phyloP scores from a whole-genome alignment of 2,113 vertebrate genomes.

The Condylura cristata region DNA sequence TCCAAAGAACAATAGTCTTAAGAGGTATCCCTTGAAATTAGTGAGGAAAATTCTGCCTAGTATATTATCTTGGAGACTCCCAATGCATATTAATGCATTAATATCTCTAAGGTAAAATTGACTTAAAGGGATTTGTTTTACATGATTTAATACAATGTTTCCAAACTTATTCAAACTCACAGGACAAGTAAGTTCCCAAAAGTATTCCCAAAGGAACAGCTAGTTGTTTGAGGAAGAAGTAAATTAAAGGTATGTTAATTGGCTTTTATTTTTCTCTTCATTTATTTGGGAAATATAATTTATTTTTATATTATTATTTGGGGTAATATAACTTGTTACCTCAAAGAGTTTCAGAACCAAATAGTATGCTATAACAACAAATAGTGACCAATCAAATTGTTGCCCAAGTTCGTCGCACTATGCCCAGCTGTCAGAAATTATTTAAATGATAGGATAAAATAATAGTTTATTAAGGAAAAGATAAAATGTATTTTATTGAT shows the following conservation, averaged over 20 bases:
- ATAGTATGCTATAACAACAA: not conserved
- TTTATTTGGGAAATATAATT: not conserved
- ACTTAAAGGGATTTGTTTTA: not conserved
- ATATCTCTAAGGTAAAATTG: constrained; percentile 28
- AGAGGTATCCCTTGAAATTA: not conserved
- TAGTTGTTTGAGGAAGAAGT: not conserved
- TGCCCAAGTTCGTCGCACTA: not conserved
- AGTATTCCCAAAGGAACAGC: not conserved
- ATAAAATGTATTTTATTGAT: not conserved
- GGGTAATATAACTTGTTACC: not conserved
- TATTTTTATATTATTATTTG: no score
- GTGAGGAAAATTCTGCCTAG: not conserved
- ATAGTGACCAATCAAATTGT: not conserved
- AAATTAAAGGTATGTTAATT: not conserved
- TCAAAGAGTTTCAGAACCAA: not conserved
- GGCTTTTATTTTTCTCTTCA: not conserved
- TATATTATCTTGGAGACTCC: constrained; percentile 31
- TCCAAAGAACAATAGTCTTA: constrained; percentile 32
- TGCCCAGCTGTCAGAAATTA: not conserved
- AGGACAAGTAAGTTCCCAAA: not conserved
- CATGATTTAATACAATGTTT: constrained; percentile 6
- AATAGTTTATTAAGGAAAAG: not conserved
- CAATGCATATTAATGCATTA: not conserved
- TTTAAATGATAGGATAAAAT: not conserved
- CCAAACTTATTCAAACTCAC: not conserved